A percentile compares a stretch with the other conserved stretches of the same genome.
These are phyloP conservation scores for Tipula unca DNA, from an alignment of 2,888 invertebrate species.

Conservation along the genomic window DNA sequence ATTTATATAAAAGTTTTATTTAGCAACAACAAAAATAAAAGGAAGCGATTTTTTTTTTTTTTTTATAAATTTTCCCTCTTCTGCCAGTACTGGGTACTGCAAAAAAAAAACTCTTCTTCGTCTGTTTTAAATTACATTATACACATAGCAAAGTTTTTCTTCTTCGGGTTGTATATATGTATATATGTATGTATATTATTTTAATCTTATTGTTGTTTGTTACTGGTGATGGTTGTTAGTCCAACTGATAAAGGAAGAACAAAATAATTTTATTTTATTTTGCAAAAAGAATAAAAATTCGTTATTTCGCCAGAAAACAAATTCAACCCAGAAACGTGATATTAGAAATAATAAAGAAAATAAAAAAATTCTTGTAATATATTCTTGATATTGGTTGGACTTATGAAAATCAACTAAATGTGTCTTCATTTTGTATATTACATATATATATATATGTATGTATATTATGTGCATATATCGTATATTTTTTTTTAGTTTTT, in stretches of 20 bases:
- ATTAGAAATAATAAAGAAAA: slow-evolving; percentile 15
- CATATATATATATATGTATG: not conserved
- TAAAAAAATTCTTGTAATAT: not conserved
- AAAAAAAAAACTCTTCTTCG: not conserved
- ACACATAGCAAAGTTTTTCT: not conserved
- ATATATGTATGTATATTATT: not conserved
- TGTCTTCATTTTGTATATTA: slow-evolving; percentile 8
- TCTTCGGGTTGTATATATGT: not conserved
- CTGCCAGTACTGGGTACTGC: not conserved
- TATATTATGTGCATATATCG: not conserved
- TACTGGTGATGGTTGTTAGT: not conserved
- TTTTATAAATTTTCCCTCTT: not conserved
- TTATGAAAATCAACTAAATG: slow-evolving; percentile 17
- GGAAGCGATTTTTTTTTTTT: not conserved
- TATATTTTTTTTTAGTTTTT: not conserved
- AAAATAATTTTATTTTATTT: not conserved
- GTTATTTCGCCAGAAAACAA: slow-evolving; percentile 14
- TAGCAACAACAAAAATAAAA: not conserved
- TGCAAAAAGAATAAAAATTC: not conserved
- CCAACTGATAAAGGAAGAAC: not conserved
- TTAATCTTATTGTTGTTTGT: not conserved
- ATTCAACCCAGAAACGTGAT: slow-evolving; percentile 17
- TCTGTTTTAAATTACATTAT: not conserved
- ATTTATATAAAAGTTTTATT: not conserved
- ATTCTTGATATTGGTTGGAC: slow-evolving; percentile 3